Evolutionary conservation across 2,113 vertebrate species (phyloP), one percentile per base, ranked within the genome.

Genomic region (Circaetus gallicus): DNA sequence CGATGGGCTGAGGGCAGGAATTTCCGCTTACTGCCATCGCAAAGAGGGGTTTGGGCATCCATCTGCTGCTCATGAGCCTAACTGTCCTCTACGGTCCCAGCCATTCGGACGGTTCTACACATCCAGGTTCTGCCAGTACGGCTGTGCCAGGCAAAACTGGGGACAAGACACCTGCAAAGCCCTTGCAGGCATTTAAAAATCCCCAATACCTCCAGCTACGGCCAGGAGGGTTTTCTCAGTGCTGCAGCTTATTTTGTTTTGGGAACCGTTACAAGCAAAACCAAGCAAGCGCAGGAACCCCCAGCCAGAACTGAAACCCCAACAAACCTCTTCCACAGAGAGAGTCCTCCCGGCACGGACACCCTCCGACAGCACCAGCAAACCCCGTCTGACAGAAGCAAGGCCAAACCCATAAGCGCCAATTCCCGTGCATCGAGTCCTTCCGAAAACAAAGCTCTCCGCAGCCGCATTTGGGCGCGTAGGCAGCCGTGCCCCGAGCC

Each of bases 381-480:
- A 87, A 72, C 28, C 24, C 70, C 5, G 1, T 42, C 83, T 22
- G 67, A 40, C 25, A 26, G 78, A 79, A 65, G 38, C 70, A 47
- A 72, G 82, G 80, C 91, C 91, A 59, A 91, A 61, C 52, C 83
- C 43, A 2, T 32, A 17, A 59, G 63, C 16, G 5, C 24, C 65
- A 16, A 45, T 29, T 67, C 73, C 82, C 3, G 1, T 6, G 62
- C 88, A 88, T 3, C 1, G 1, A 87, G 31, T 40, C 77, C 85
- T 90, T 24, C 93, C 3, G 4, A 82, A 89, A 87, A 95, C 95
- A 97, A 96, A 96, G 95, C 89, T 86, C 82, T 21, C 78, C 7
- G 4, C 59, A 81, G 89, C 78, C 16, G 2, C n/a, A 2, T 29
- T 61, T 3, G 82, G 85, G 79, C 0, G 18, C 78, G 4, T 2